These are phyloP conservation scores for Galagoides demidoff DNA, from an alignment of 2,797 vertebrate genomes.

Conservation along the genomic window DNA sequence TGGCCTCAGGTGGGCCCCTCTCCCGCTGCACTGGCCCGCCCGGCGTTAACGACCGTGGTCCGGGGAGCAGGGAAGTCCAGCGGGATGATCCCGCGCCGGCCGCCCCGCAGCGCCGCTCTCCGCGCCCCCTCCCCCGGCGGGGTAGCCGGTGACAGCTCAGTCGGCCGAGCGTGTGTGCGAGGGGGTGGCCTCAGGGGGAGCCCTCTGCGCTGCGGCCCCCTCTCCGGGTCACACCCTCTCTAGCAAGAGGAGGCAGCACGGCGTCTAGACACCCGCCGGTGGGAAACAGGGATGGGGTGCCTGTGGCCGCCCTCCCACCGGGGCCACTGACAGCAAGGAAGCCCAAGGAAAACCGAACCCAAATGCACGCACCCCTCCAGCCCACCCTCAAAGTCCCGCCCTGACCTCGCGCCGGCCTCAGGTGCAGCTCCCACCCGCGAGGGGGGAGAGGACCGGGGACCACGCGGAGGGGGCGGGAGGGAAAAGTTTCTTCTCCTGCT, in stretches of 20 bases:
- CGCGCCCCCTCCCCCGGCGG: constrained; percentile 54
- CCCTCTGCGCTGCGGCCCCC: constrained; percentile 51
- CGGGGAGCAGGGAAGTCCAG: constrained; percentile 46
- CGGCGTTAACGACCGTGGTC: background rate
- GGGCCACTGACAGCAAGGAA: background rate
- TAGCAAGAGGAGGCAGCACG: background rate
- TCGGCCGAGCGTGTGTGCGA: background rate
- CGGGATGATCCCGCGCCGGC: constrained; percentile 22
- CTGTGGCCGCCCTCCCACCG: background rate
- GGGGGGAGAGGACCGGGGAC: background rate
- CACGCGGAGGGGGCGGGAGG: constrained; percentile 31
- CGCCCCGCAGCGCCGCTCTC: constrained; percentile 43
- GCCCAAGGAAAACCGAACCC: background rate
- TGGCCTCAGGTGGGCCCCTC: constrained; percentile 24
- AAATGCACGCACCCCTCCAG: background rate
- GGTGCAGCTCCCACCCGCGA: constrained; percentile 57
- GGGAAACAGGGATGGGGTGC: constrained; percentile 8
- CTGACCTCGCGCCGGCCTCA: constrained; percentile 51
- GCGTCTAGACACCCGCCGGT: background rate
- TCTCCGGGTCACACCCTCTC: constrained; percentile 76
- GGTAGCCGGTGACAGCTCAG: constrained; percentile 68
- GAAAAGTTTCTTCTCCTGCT: constrained; percentile 79
- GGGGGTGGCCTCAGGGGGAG: constrained; percentile 61
- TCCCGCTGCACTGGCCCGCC: background rate
- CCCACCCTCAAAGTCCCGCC: constrained; percentile 14